Conservation (phyloP, 1,140 invertebrate genomes). For the Ostrea edulis region DNA sequence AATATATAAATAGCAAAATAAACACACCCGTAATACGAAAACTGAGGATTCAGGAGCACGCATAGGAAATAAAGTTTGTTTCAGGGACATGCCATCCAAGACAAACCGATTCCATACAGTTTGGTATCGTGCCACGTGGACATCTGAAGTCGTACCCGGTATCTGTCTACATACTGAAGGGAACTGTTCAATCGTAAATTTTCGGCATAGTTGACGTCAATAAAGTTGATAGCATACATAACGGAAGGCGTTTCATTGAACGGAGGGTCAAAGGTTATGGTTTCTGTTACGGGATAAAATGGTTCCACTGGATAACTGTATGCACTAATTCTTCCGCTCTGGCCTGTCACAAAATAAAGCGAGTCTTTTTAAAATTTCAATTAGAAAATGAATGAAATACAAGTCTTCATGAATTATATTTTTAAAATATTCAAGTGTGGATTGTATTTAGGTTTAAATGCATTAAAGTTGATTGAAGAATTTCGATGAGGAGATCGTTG, state of each 20-base stretch:
- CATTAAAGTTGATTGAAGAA: neutral
- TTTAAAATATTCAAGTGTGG: neutral
- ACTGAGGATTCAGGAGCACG: neutral
- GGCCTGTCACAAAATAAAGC: neutral
- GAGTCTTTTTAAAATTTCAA: neutral
- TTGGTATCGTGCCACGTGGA: slow-evolving; percentile 36
- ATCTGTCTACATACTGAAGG: neutral
- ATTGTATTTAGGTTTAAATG: neutral
- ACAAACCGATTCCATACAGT: slow-evolving; percentile 13
- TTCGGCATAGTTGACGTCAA: slow-evolving; percentile 22
- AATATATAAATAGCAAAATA: neutral
- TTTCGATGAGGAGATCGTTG: no score
- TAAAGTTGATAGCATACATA: slow-evolving; percentile 1
- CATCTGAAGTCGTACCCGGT: neutral
- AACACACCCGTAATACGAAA: neutral
- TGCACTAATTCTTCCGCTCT: slow-evolving; percentile 23
- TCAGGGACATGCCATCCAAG: slow-evolving; percentile 30
- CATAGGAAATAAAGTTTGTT: neutral
- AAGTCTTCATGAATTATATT: no score
- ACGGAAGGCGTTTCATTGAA: neutral
- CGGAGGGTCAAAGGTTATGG: neutral
- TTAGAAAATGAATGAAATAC: no score
- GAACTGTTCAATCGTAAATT: slow-evolving; percentile 15
- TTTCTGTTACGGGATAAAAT: neutral
- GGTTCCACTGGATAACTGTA: slow-evolving; percentile 7